These are phyloP conservation scores for Alentia gelatinosa DNA, from an alignment of 2,888 invertebrate genomes.

Conservation along the genomic window DNA sequence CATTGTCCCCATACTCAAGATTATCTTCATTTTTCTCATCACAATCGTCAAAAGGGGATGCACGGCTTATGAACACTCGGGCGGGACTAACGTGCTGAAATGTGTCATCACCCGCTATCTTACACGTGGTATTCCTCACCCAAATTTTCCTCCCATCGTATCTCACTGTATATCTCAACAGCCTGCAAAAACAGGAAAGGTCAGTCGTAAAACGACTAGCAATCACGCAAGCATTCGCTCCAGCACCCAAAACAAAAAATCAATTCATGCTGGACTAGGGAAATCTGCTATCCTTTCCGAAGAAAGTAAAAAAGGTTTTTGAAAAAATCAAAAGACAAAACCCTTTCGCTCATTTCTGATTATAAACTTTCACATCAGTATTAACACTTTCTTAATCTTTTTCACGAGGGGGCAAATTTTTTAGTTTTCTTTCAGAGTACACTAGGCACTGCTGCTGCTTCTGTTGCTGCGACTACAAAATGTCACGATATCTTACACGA, in stretches of 20 bases:
- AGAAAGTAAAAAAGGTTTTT: neutral
- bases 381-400: neutral
- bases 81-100: neutral
- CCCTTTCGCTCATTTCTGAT: neutral
- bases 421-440: neutral
- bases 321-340: neutral
- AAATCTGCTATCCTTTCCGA: too few relatives aligned
- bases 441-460: conserved; percentile 8
- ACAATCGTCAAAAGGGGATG: neutral
- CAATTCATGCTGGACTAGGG: too few relatives aligned
- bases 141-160: neutral
- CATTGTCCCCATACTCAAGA: neutral
- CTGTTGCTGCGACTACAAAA: conserved; percentile 18
- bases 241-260: neutral
- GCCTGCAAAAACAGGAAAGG: neutral
- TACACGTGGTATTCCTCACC: neutral
- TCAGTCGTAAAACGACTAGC: neutral
- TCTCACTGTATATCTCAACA: neutral
- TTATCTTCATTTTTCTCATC: neutral
- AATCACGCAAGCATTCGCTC: neutral
- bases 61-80: conserved; percentile 31
- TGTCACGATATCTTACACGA: conserved; percentile 14
- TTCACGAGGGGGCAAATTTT: neutral
- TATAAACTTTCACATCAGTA: neutral
- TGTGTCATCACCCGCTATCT: conserved; percentile 15